These are phyloP conservation scores for Xyliphius kryptos DNA, from an alignment of 2,113 vertebrate genomes.

Conservation along the genomic window DNA sequence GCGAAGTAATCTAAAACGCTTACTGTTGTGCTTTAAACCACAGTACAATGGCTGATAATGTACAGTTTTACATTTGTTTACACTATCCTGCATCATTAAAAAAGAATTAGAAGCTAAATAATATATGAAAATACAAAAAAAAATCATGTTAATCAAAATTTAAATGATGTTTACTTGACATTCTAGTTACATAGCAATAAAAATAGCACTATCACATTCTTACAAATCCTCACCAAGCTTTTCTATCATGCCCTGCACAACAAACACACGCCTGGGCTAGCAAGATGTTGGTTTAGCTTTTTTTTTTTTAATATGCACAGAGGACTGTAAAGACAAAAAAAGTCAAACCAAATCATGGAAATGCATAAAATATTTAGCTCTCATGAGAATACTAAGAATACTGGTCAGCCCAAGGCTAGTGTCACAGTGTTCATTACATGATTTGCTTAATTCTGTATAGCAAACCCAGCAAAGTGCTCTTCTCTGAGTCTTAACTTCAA, in stretches of 20 bases:
- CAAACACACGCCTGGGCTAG: conserved; percentile 31
- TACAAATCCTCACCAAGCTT: too few relatives aligned
- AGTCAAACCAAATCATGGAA: conserved; percentile 12
- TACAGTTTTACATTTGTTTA: conserved; percentile 26
- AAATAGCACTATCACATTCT: too few relatives aligned
- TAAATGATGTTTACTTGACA: too few relatives aligned
- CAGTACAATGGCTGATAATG: conserved; percentile 33
- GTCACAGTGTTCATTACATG: conserved; percentile 39
- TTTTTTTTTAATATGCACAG: conserved; percentile 8
- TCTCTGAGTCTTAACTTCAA: conserved; percentile 17
- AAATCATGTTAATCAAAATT: too few relatives aligned
- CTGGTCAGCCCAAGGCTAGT: conserved; percentile 32
- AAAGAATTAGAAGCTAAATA: conserved; percentile 2
- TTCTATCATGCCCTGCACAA: conserved; percentile 14
- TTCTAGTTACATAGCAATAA: too few relatives aligned
- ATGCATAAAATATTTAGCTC: conserved; percentile 28
- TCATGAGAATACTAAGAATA: too few relatives aligned
- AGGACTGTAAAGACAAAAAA: conserved; percentile 8
- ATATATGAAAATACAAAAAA: too few relatives aligned
- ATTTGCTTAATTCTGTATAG: too few relatives aligned
- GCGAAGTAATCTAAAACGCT: conserved; percentile 24
- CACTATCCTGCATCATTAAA: conserved; percentile 14
- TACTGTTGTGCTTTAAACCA: conserved; percentile 33
- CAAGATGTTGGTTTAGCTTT: conserved; percentile 18
- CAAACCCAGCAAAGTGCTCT: conserved; percentile 26